Percentiles rank a stretch among this genome's conserved stretches.
Conservation (phyloP, 2,113 vertebrate genomes). For the Rhynchopsitta pachyrhyncha region DNA sequence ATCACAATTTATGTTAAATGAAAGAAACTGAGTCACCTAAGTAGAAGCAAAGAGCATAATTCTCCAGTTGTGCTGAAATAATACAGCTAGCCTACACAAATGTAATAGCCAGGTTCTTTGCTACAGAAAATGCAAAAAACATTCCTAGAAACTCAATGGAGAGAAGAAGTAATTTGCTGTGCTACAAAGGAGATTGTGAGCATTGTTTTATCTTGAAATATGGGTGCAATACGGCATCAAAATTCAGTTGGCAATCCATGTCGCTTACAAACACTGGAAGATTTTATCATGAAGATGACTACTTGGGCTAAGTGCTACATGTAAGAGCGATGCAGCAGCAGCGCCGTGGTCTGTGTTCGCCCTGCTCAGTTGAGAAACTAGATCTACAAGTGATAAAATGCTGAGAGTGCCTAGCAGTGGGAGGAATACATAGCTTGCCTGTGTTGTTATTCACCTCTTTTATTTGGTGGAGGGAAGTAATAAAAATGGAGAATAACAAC, state of each 20-base stretch:
- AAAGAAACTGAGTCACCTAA: not conserved
- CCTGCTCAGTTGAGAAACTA: not conserved
- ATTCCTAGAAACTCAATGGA: not conserved
- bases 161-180: not conserved
- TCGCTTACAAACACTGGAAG: not conserved
- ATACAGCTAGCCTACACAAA: not conserved
- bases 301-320: accelerated
- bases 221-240: not conserved
- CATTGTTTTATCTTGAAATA: not conserved
- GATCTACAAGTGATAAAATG: not conserved
- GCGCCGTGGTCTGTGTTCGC: not conserved
- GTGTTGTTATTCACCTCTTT: not conserved
- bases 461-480: not conserved
- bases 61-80: not conserved
- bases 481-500: not conserved
- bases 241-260: not conserved
- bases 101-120: not conserved
- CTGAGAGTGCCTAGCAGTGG: not conserved
- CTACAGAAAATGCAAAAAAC: not conserved
- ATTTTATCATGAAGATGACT: not conserved
- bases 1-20: not conserved
- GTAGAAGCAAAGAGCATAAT: not conserved
- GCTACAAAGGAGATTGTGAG: not conserved
- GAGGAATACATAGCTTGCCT: not conserved
- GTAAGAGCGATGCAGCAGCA: not conserved